Conservation (phyloP, 2,797 vertebrate species). For the Enteromius treurensis region DNA sequence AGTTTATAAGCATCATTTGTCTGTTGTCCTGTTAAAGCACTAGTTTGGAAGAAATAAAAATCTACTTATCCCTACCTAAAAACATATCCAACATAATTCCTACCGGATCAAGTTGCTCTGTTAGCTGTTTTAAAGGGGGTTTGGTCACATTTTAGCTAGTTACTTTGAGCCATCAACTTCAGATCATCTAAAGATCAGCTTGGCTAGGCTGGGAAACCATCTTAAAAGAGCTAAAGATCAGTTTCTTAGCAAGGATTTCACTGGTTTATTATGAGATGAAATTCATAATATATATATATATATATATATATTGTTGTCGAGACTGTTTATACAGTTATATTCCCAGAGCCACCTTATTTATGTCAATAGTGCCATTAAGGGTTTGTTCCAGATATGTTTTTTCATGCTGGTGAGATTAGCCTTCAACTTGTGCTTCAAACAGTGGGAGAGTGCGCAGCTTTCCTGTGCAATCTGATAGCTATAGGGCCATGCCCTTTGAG, state of each 20-base stretch:
- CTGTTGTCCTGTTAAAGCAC: neutral
- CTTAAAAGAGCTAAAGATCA: neutral
- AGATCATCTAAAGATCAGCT: neutral
- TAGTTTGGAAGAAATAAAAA: neutral
- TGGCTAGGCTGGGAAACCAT: neutral
- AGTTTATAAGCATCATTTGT: neutral
- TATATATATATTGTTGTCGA: neutral
- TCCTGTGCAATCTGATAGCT: constrained; percentile 73
- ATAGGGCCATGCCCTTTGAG: constrained; percentile 69
- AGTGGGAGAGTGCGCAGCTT: constrained; percentile 44
- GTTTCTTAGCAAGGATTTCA: neutral
- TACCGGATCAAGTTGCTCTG: neutral
- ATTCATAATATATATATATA: neutral
- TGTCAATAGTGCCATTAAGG: constrained; percentile 57
- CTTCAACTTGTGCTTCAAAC: constrained; percentile 49
- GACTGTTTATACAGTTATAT: neutral
- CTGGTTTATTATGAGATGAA: neutral
- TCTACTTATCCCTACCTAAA: neutral
- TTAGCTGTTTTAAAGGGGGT: neutral
- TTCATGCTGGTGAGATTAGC: constrained; percentile 67
- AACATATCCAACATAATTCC: neutral
- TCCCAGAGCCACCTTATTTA: constrained; percentile 51
- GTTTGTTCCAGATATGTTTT: constrained; percentile 73
- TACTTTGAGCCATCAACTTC: neutral
- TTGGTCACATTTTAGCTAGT: neutral